Conservation (phyloP, 2,113 vertebrate genomes). For the Chlorodrepanis virens region DNA sequence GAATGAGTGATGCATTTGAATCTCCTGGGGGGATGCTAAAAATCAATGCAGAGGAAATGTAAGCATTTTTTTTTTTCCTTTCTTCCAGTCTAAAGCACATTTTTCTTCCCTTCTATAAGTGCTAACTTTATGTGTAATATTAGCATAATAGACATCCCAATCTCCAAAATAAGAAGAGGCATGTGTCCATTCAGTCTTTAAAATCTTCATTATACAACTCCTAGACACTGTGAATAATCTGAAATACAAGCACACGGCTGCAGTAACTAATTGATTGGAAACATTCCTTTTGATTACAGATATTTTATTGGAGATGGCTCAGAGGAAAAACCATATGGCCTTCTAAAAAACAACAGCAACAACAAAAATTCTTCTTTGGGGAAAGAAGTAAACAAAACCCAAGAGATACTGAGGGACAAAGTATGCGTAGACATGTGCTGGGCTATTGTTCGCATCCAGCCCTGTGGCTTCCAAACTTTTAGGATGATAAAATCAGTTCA, state of each 20-base stretch:
- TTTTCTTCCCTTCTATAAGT: constrained; percentile 44
- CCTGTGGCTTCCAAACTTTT: constrained; percentile 18
- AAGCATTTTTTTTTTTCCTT: constrained; percentile 25
- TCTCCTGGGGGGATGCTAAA: constrained; percentile 34
- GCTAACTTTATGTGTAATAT: constrained; percentile 56
- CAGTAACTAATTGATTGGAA: constrained; percentile 57
- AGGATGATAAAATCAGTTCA: constrained; percentile 19
- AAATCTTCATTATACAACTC: constrained; percentile 53
- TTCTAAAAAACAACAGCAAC: neutral
- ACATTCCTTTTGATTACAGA: constrained; percentile 51
- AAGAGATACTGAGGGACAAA: neutral
- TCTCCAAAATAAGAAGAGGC: constrained; percentile 40
- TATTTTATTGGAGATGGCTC: constrained; percentile 17
- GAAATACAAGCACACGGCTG: constrained; percentile 40
- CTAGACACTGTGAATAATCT: constrained; percentile 62
- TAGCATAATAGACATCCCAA: constrained; percentile 5
- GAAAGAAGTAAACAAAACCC: constrained; percentile 24
- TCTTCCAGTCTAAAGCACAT: constrained; percentile 10
- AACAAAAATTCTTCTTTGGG: neutral
- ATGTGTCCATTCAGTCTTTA: constrained; percentile 51
- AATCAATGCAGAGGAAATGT: constrained; percentile 25
- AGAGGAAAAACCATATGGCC: constrained; percentile 7
- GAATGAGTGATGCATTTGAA: neutral
- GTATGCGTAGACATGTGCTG: neutral
- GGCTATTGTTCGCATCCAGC: constrained; percentile 29